Conservation (phyloP, 2,888 invertebrate species). For the Leucania comma region DNA sequence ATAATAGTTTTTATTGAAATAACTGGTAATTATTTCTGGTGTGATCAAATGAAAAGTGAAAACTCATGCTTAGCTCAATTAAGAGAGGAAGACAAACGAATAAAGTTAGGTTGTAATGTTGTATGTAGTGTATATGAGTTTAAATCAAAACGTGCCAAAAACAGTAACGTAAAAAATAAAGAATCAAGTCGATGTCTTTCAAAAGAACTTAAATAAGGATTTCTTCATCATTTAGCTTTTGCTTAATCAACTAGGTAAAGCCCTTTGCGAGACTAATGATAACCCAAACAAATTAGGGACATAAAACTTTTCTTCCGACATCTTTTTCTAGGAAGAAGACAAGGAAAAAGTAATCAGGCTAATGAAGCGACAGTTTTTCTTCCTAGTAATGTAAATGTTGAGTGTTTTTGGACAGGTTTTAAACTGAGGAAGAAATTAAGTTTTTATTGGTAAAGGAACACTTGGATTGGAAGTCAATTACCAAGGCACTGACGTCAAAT, state of each 20-base stretch:
- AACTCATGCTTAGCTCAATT: background rate
- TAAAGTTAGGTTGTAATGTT: too few relatives aligned
- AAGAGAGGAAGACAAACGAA: background rate
- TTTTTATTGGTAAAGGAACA: too few relatives aligned
- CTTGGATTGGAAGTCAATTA: background rate
- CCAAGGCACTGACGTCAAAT: background rate
- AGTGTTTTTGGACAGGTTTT: conserved; percentile 1
- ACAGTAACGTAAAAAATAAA: conserved; percentile 9
- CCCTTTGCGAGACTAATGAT: conserved; percentile 36
- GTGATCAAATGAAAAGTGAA: background rate
- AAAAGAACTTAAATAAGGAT: conserved; percentile 11
- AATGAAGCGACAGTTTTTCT: conserved; percentile 40
- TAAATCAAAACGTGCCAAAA: background rate
- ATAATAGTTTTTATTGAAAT: conserved; percentile 22
- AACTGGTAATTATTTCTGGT: background rate
- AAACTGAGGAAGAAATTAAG: background rate
- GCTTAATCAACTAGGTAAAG: conserved; percentile 14
- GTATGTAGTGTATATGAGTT: too few relatives aligned
- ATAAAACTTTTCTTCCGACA: conserved; percentile 30
- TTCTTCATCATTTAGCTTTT: conserved; percentile 25
- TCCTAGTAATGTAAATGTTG: conserved; percentile 10
- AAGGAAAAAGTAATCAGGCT: conserved; percentile 41
- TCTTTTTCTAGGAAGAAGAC: conserved; percentile 18
- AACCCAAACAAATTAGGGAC: conserved; percentile 41
- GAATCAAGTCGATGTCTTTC: conserved; percentile 1